phyloP scores from a whole-genome alignment of 2,888 invertebrate genomes.

The Cryptus armator region DNA sequence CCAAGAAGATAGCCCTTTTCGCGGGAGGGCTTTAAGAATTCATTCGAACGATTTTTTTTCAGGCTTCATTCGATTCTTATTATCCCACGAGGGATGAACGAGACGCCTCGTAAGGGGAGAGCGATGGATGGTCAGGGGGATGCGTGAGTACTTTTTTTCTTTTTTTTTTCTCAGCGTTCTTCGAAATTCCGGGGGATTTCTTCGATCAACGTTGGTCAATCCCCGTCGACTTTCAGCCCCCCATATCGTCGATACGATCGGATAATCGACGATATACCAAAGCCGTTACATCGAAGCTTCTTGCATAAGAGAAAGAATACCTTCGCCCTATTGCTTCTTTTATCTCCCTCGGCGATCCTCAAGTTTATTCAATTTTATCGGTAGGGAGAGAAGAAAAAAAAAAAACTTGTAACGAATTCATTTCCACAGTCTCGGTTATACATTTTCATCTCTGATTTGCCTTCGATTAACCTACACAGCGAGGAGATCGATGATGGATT shows the following conservation, averaged over 20 bases:
- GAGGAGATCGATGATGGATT: slow-evolving; percentile 40
- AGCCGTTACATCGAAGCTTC: slow-evolving; percentile 15
- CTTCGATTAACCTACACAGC: slow-evolving; percentile 50
- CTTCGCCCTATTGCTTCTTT: slow-evolving; percentile 28
- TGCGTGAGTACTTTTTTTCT: background rate
- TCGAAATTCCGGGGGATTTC: slow-evolving; percentile 43
- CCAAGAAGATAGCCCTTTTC: background rate
- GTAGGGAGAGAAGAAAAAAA: background rate
- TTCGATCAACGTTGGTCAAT: slow-evolving; percentile 31
- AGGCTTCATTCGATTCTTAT: slow-evolving; percentile 47
- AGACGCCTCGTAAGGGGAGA: background rate
- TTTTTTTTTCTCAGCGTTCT: background rate
- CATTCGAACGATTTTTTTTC: slow-evolving; percentile 30
- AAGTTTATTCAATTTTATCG: slow-evolving; percentile 65
- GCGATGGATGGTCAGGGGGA: background rate
- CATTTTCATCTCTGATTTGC: slow-evolving; percentile 59
- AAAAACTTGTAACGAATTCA: slow-evolving; percentile 64
- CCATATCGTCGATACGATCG: slow-evolving; percentile 14
- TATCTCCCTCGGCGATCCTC: slow-evolving; percentile 22
- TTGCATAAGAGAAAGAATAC: slow-evolving; percentile 46
- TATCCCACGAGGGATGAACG: slow-evolving; percentile 50
- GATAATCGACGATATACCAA: slow-evolving; percentile 38
- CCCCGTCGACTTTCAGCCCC: slow-evolving; percentile 4
- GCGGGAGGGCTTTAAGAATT: slow-evolving; percentile 37
- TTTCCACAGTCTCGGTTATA: slow-evolving; percentile 52